Percentiles rank a stretch among this genome's conserved stretches.
Evolutionary conservation across 2,113 vertebrate genomes (phyloP).

Genomic region (Panthera tigris): DNA sequence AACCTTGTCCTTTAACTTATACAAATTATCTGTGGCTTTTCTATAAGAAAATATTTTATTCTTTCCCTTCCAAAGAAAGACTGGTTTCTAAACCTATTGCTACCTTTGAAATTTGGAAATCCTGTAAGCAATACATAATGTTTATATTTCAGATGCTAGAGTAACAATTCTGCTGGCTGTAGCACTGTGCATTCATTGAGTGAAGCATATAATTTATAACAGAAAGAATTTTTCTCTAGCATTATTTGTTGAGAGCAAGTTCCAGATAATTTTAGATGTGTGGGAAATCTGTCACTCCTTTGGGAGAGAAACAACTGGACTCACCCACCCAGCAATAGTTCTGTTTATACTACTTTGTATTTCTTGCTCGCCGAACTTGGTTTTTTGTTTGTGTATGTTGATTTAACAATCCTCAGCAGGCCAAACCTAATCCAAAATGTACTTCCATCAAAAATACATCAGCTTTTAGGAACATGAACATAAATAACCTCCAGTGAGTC

Average conservation of each 20-base stretch:
- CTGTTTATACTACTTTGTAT: constrained; percentile 43
- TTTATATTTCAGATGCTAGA: constrained; percentile 34
- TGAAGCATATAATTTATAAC: neutral
- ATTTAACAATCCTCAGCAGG: constrained; percentile 22
- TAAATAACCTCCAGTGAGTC: constrained; percentile 25
- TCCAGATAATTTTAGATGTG: constrained; percentile 29
- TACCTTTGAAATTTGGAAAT: constrained; percentile 68
- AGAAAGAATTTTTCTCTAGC: neutral
- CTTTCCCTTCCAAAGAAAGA: constrained; percentile 68
- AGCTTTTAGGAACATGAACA: neutral
- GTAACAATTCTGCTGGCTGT: neutral
- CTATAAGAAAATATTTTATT: constrained; percentile 75
- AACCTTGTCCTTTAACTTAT: constrained; percentile 87
- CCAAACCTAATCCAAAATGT: neutral
- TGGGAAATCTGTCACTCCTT: constrained; percentile 11
- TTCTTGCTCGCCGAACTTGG: neutral
- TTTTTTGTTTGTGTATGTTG: neutral
- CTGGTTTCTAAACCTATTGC: constrained; percentile 40
- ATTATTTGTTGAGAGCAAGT: constrained; percentile 35
- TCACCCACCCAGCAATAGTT: neutral
- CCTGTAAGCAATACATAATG: constrained; percentile 50
- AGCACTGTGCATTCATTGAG: neutral
- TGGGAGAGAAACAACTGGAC: neutral
- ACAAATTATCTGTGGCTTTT: constrained; percentile 81
- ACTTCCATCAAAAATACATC: neutral